Base-by-base conservation (phyloP, 2,113 vertebrate genomes). In the Vireo altiloquus region DNA sequence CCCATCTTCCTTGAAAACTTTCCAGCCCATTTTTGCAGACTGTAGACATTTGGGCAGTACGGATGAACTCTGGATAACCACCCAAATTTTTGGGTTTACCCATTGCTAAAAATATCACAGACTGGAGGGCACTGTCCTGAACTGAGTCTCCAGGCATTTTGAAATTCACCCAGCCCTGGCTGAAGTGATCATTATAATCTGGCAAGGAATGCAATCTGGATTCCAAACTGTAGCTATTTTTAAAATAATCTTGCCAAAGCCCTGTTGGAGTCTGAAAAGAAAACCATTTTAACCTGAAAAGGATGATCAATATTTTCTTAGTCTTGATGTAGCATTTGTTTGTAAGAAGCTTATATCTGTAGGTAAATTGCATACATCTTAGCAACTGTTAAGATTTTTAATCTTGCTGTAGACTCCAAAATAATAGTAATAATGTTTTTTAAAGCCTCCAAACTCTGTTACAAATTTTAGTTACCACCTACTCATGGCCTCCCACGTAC, bases 61-160 rank as follows among this genome's bases (percentile, higher is more conserved):
- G 90, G 82, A 93, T 91, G 92, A 96, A 97, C 95, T 93, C 92
- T 97, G 94, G 90, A 97, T 92, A 96, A 94, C 96, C 86, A 95
- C 80, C 25, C 65, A 72, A 39, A 94, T 75, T 93, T 96, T 94
- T 90, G 92, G 88, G 92, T 96, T 97, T 96, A 72, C 82, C 74
- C 76, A 4, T 93, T 0, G 0, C 94, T 96, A 96, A 96, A 96
- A 91, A 96, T 96, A 97, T 35, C 82, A 46, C 69, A 89, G 88
- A 53, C 90, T 92, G 72, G 65, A 95, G 90, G 82, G 82, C 86
- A 89, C 85, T 95, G 95, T 92, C 65, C 89, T 93, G 76, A 90
- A 40, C 76, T 52, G 80, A 90, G 80, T 44, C 93, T 88, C 44
- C 23, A 60, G 69, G 80, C 72, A 37, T 89, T 93, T 71, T 96